Base-by-base conservation (phyloP, 1,140 invertebrate genomes). In the Heliothis virescens region DNA sequence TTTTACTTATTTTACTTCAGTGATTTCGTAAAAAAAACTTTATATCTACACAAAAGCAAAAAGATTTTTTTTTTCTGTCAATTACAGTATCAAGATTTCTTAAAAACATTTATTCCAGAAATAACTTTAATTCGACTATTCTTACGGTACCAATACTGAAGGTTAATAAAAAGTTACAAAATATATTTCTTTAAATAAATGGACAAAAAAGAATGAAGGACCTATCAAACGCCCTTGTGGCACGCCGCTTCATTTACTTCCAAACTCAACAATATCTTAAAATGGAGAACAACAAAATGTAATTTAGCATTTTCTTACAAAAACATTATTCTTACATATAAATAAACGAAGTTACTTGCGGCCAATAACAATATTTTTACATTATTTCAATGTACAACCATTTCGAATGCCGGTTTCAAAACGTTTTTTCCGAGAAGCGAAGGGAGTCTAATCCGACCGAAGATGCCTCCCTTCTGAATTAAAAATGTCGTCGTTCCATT, bases 381-480 rank as follows among this genome's bases (percentile, higher is more conserved):
- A 69, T 52, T 52, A 57, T 16, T 72, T 41, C 29, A 41, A 0
- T 55, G 2, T 16, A 72, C 52, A 72, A 41, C 12, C 10, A 29
- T 72, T 16, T 57, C 26, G 26, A 72, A 57, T 26, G 65, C 69
- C n/a, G 26, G 50, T 72, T 41, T 57, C 69, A 72, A 72, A 72
- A 72, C 52, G 52, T 52, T 72, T 57, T 26, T 72, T 72, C 69
- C 55, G 16, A 72, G 52, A 72, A 72, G n/a, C 48, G 50, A 53
- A 71, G 69, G 69, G 52, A 72, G 52, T 52, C 34, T 72, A 72
- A 72, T 72, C 69, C 69, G 67, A 50, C 15, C 52, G 16, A 26
- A 72, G 69, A 72, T 53, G 41, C 69, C 65, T 69, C 52, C 50
- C 69, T 57, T 72, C 55, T 72, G 69, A 72, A 72, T 72, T 72